Evolutionary conservation across 2,113 vertebrate species (phyloP).

Genomic region (Brachyistius frenatus): DNA sequence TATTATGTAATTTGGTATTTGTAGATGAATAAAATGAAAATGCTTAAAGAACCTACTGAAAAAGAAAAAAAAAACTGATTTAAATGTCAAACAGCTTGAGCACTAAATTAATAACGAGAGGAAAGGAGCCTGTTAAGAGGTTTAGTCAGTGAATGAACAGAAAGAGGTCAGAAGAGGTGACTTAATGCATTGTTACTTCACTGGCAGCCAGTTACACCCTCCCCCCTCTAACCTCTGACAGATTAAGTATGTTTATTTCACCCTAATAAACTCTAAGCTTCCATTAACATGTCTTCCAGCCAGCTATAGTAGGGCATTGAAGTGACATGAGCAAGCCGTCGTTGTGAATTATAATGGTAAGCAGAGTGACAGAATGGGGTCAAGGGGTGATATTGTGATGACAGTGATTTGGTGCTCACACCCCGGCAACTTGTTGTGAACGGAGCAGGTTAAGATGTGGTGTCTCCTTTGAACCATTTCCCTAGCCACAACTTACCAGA

Average conservation of each 20-base stretch:
- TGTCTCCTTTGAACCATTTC: background rate
- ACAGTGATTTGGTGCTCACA: constrained; percentile 35
- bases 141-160: constrained; percentile 47
- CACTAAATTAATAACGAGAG: constrained; percentile 38
- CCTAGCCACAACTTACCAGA: background rate
- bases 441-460: background rate
- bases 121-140: constrained; percentile 12
- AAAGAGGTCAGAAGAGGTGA: constrained; percentile 40
- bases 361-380: constrained; percentile 57
- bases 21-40: background rate
- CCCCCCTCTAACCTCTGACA: background rate
- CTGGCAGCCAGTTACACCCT: background rate
- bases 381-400: constrained; percentile 31
- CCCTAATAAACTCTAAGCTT: constrained; percentile 30
- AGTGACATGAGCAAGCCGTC: constrained; percentile 11
- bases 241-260: constrained; percentile 54
- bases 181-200: constrained; percentile 46
- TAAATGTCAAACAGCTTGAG: constrained; percentile 52
- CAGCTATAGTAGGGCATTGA: constrained; percentile 33
- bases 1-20: background rate
- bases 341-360: constrained; percentile 23
- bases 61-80: constrained; percentile 29
- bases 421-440: constrained; percentile 13
- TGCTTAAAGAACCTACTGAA: constrained; percentile 7
- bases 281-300: constrained; percentile 47